A percentile compares a stretch with the other conserved stretches of the same genome.
These are phyloP conservation scores for Aulostomus chinensis DNA, from an alignment of 2,797 vertebrate species.

Conservation along the genomic window DNA sequence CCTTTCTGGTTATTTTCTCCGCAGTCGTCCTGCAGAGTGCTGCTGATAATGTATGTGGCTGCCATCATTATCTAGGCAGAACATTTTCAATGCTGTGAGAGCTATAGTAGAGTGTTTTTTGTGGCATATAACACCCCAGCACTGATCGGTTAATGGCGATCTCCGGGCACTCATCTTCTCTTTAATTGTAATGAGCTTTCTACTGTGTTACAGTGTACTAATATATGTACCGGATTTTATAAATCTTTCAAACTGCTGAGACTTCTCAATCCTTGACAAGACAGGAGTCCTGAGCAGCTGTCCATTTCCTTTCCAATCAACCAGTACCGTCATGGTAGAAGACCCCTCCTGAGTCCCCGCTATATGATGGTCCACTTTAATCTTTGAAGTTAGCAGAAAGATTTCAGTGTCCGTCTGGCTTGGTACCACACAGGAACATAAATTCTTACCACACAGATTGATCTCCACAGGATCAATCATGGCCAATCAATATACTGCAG, in stretches of 20 bases:
- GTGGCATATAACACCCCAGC: not conserved
- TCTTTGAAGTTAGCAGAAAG: constrained; percentile 65
- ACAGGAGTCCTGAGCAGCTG: constrained; percentile 27
- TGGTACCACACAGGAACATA: constrained; percentile 49
- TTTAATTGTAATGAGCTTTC: constrained; percentile 31
- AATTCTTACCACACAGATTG: constrained; percentile 68
- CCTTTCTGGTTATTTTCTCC: not conserved
- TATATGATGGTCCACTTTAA: constrained; percentile 56
- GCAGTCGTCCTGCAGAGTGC: not conserved
- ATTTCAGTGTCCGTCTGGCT: constrained; percentile 45
- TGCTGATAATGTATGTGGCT: not conserved
- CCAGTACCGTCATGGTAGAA: constrained; percentile 9
- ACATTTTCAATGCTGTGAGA: not conserved
- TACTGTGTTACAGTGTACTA: constrained; percentile 23
- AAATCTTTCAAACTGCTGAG: constrained; percentile 51
- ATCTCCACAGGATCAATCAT: constrained; percentile 68
- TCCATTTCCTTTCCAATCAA: not conserved
- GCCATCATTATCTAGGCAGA: not conserved
- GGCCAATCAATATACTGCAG: constrained; percentile 52
- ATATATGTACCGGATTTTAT: constrained; percentile 45
- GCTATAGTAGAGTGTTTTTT: no score
- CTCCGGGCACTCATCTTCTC: constrained; percentile 14
- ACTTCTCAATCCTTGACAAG: constrained; percentile 37
- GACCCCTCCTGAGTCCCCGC: constrained; percentile 37
- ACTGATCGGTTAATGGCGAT: constrained; percentile 11